Conservation (phyloP, 2,113 vertebrate species). For the Hemiprocne comata region DNA sequence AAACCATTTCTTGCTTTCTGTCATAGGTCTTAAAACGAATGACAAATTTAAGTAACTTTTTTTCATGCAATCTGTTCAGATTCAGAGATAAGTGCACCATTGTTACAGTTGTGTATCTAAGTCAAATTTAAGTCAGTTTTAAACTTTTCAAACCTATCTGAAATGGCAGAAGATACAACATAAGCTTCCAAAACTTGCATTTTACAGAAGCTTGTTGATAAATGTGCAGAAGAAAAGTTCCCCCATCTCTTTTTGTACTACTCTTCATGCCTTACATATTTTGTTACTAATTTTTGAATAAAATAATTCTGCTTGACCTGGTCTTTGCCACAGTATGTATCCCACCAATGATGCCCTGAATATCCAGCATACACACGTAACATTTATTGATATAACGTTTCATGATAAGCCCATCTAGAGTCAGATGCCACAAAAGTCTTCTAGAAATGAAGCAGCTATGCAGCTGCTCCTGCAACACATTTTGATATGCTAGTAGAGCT, state of each 20-base stretch:
- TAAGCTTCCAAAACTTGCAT: background rate
- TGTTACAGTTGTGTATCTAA: background rate
- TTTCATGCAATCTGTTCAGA: background rate
- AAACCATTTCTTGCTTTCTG: background rate
- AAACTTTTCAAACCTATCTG: background rate
- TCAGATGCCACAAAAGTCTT: background rate
- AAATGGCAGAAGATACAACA: background rate
- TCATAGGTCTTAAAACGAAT: background rate
- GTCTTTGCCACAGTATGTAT: background rate
- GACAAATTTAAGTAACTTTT: background rate
- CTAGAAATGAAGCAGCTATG: background rate
- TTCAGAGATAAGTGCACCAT: background rate
- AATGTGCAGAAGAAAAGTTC: background rate
- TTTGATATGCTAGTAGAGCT: background rate
- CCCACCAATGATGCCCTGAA: fast-evolving
- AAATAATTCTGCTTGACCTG: background rate
- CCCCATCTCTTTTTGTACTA: background rate
- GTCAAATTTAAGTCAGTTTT: background rate
- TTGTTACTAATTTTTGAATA: background rate
- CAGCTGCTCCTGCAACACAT: background rate
- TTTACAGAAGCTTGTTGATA: background rate
- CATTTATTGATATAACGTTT: background rate
- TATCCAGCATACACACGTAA: background rate
- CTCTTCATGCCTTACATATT: background rate
- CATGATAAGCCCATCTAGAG: background rate